Percentiles rank a stretch among this genome's conserved stretches.
Evolutionary conservation across 2,888 invertebrate species (phyloP).

Genomic region (Artemia sinica): DNA sequence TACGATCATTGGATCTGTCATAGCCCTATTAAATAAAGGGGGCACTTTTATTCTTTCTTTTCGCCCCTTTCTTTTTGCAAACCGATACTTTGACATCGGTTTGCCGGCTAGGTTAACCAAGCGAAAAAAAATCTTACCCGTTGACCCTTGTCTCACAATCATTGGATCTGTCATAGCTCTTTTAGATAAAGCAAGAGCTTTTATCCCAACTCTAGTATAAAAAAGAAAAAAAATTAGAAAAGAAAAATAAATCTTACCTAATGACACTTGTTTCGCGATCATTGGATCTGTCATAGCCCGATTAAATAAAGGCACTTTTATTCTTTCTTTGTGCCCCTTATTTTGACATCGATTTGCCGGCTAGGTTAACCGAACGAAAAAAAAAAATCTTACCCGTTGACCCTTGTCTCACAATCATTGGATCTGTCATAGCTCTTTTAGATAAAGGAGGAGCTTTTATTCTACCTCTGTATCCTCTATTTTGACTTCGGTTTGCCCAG

Average conservation of each 20-base stretch:
- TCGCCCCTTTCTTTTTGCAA: too few relatives aligned
- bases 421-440: conserved; percentile 1
- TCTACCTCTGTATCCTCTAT: conserved; percentile 12
- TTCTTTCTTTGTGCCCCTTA: too few relatives aligned
- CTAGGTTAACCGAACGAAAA: too few relatives aligned
- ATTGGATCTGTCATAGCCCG: too few relatives aligned
- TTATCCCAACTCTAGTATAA: too few relatives aligned
- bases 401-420: background rate
- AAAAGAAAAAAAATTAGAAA: too few relatives aligned
- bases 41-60: background rate
- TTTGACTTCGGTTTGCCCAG: conserved; percentile 1
- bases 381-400: background rate
- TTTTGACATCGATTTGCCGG: too few relatives aligned
- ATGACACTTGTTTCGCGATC: too few relatives aligned
- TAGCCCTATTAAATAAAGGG: background rate
- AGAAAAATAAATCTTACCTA: too few relatives aligned
- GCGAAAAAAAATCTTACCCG: too few relatives aligned
- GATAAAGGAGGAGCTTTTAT: background rate
- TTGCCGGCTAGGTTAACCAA: conserved; percentile 38
- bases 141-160: background rate
- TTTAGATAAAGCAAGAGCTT: background rate
- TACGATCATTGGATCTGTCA: conserved; percentile 7
- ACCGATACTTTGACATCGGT: background rate
- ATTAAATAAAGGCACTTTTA: too few relatives aligned
- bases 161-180: conserved; percentile 2